Evolutionary conservation across 2,113 vertebrate genomes (phyloP), one percentile per base, ranked within the genome.

Genomic region (Monarcha castaneiventris): DNA sequence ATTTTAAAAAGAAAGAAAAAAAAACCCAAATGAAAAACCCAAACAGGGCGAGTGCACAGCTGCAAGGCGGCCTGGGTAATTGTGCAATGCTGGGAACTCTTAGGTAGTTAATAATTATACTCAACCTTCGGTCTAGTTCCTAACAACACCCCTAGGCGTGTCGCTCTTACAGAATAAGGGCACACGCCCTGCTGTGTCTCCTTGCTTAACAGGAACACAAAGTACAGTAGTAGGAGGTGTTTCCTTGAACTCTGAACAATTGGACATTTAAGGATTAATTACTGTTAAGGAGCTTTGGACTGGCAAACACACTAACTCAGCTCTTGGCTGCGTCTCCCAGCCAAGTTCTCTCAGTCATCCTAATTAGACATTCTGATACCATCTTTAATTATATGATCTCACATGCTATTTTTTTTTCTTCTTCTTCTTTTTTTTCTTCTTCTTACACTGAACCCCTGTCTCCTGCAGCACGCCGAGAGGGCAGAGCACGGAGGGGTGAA

Each of bases 211-310:
- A 97, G 97, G 98, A 98, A 98, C 97, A 94, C 89, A 96, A 89
- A 97, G 96, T 97, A 97, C 93, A 95, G 96, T 97, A 95, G 94
- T 49, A 80, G 95, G 95, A 76, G 92, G 96, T 63, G 79, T 97
- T 97, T 97, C 97, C 97, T 97, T 97, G 97, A 97, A 97, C 97
- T 97, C 97, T 95, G 94, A 97, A 97, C 97, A 98, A 97, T 97
- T 96, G 94, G 96, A 96, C 92, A 87, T 75, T 95, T 95, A 96
- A 95, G 96, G 96, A 96, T 96, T 96, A 95, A 97, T 96, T 95
- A 89, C 87, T 94, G 92, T 94, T 94, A 94, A 92, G 87, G 92
- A 95, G 97, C 90, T 97, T 81, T 35, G 95, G 94, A 92, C 95
- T 96, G 93, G 91, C 95, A 96, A 97, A 97, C 86, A 94, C 95